Evolutionary conservation across 2,797 vertebrate species (phyloP).

Genomic region (Oreochromis grahami): DNA sequence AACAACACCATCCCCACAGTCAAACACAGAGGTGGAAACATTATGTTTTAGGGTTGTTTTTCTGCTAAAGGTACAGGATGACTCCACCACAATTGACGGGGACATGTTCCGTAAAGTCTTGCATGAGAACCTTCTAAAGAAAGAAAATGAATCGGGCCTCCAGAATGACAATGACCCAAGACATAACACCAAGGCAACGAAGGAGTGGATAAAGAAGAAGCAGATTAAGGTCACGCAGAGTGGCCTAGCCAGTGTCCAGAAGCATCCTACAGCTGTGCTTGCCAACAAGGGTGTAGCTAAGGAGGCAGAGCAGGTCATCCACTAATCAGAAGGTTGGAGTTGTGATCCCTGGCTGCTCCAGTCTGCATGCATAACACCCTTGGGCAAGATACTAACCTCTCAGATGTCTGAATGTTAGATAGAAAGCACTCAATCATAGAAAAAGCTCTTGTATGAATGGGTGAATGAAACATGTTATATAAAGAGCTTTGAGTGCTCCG

Average conservation of each 20-base stretch:
- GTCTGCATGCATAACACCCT: neutral
- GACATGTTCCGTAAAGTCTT: fast-evolving
- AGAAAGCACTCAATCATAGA: neutral
- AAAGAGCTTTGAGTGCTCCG: fast-evolving
- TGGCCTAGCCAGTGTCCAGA: neutral
- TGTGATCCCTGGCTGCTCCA: neutral
- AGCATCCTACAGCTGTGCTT: neutral
- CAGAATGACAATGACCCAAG: neutral
- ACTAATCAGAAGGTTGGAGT: neutral
- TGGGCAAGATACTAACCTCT: neutral
- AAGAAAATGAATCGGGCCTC: fast-evolving
- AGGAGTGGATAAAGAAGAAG: neutral
- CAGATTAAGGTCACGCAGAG: neutral
- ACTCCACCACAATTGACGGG: neutral
- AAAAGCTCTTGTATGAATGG: neutral
- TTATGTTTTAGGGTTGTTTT: neutral
- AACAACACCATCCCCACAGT: neutral
- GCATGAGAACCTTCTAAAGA: neutral
- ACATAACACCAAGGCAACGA: neutral
- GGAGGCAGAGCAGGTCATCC: neutral
- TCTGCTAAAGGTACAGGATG: neutral
- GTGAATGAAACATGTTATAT: neutral
- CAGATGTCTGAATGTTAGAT: neutral
- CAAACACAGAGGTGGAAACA: neutral
- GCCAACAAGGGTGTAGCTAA: neutral